Conservation (phyloP, 2,113 vertebrate species). For the Lipophrys pholis region DNA sequence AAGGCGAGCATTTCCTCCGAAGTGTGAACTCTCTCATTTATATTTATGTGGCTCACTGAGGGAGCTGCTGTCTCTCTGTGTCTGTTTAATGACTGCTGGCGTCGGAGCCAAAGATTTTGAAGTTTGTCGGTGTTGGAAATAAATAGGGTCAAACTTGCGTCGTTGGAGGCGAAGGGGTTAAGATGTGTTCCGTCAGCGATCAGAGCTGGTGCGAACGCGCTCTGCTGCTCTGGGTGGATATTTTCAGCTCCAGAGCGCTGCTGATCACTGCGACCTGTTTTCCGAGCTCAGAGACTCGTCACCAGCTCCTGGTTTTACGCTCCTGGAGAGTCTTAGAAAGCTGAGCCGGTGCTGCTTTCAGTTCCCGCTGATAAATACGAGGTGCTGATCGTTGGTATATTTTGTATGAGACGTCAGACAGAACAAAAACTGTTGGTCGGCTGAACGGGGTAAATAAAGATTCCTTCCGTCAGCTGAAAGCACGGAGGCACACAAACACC, state of each 20-base stretch:
- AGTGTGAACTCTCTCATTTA: no score
- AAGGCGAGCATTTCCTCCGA: no score
- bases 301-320: slow-evolving; percentile 9
- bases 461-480: not conserved
- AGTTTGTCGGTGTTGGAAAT: no score
- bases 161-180: not conserved
- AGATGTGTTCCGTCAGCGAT: not conserved
- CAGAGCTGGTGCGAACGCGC: slow-evolving; percentile 8
- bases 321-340: not conserved
- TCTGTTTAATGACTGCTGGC: no score
- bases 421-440: not conserved
- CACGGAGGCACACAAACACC: not conserved
- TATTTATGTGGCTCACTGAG: no score
- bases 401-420: not conserved
- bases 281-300: slow-evolving; percentile 36
- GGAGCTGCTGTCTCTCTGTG: no score
- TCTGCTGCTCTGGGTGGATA: slow-evolving; percentile 32
- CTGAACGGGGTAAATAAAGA: not conserved
- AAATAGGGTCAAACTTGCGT: no score
- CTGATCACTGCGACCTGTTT: slow-evolving; percentile 39
- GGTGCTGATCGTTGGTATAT: not conserved
- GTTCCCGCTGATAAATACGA: not conserved
- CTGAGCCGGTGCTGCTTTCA: not conserved
- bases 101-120: no score
- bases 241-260: slow-evolving; percentile 16